A percentile compares a stretch with the other conserved stretches of the same genome.
Conservation (phyloP, 92 coral and sea anemone species). For the Porites divaricata region DNA sequence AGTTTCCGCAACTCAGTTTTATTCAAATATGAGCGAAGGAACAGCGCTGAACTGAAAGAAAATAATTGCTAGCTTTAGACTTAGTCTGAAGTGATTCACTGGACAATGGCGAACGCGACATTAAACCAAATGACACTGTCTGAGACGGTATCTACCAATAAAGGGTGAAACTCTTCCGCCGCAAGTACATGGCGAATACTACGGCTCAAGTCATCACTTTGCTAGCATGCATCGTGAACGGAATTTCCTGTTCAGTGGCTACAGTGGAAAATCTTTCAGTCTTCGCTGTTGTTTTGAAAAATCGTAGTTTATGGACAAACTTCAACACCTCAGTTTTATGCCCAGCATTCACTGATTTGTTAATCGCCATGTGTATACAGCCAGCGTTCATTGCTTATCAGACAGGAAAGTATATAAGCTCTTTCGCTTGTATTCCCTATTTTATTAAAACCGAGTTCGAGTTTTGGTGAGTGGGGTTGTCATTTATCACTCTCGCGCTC, state of each 20-base stretch:
- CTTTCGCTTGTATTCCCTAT: slow-evolving; percentile 34
- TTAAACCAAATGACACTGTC: not conserved
- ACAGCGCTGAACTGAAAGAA: no score
- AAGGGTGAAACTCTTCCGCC: not conserved
- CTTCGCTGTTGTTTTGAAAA: slow-evolving; percentile 1
- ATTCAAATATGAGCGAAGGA: no score
- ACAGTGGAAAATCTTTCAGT: slow-evolving; percentile 14
- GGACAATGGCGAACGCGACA: slow-evolving; percentile 3
- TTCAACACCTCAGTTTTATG: slow-evolving; percentile 18
- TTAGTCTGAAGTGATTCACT: not conserved
- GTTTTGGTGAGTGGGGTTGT: slow-evolving; percentile 36
- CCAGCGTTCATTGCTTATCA: slow-evolving; percentile 4
- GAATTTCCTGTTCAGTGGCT: slow-evolving; percentile 21
- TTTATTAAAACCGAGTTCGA: slow-evolving; percentile 36
- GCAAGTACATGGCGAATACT: slow-evolving; percentile 4
- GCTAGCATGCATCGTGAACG: slow-evolving; percentile 8
- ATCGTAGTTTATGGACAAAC: not conserved
- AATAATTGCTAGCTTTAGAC: no score
- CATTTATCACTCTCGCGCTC: slow-evolving; percentile 29
- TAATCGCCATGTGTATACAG: not conserved
- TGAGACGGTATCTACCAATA: not conserved
- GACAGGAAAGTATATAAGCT: slow-evolving; percentile 3
- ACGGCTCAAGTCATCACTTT: slow-evolving; percentile 8
- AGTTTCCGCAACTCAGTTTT: no score
- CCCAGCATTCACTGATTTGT: not conserved